These are phyloP conservation scores for Aplysia californica DNA, from an alignment of 1,140 invertebrate genomes.

Conservation along the genomic window DNA sequence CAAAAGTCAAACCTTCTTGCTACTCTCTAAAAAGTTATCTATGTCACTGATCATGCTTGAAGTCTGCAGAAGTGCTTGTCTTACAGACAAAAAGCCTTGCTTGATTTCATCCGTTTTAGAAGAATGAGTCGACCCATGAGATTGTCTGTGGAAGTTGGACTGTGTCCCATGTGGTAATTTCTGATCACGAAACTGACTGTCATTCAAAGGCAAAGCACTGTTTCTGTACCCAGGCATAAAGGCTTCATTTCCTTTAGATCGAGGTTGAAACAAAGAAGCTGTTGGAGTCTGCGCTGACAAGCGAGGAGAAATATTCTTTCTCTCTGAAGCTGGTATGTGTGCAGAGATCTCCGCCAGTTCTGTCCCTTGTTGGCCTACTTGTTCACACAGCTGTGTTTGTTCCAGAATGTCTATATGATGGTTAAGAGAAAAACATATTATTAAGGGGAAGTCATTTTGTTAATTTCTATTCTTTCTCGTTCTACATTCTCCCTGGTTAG, in stretches of 20 bases:
- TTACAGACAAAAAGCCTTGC: slow-evolving; percentile 44
- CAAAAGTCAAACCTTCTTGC: no score
- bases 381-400: no score
- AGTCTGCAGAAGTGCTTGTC: slow-evolving; percentile 45
- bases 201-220: neutral
- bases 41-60: slow-evolving; percentile 52
- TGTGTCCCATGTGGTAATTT: neutral
- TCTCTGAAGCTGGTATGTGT: neutral
- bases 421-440: neutral
- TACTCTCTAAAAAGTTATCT: slow-evolving; percentile 45
- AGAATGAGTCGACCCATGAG: neutral
- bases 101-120: slow-evolving; percentile 29
- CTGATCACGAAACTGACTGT: no score
- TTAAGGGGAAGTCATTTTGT: neutral
- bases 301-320: neutral
- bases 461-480: no score
- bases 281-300: neutral
- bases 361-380: neutral
- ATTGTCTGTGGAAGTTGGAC: neutral
- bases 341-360: neutral
- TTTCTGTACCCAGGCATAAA: neutral
- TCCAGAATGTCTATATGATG: neutral
- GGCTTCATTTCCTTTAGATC: no score
- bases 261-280: neutral
- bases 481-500: neutral